phyloP scores from a whole-genome alignment of 2,888 invertebrate species.

The Lamellibrachia satsuma region DNA sequence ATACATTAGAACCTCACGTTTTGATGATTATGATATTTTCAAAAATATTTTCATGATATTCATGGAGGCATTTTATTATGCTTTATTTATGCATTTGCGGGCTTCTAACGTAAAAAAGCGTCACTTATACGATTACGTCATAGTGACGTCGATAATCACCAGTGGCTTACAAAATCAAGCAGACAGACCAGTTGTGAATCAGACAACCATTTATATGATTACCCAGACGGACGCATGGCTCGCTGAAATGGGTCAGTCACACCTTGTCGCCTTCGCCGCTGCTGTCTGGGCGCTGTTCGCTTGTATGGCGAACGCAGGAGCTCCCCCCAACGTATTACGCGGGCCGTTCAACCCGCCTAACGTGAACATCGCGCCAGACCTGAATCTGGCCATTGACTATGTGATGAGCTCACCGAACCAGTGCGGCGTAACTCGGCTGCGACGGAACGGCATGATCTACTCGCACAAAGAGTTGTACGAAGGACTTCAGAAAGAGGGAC shows the following conservation, averaged over 20 bases:
- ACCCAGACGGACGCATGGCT: not conserved
- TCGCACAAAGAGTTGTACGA: not conserved
- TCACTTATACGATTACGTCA: not conserved
- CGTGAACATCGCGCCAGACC: not conserved
- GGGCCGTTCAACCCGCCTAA: not conserved
- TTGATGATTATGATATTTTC: too few relatives aligned
- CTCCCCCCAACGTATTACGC: too few relatives aligned
- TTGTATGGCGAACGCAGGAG: not conserved
- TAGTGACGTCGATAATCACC: not conserved
- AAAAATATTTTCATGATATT: too few relatives aligned
- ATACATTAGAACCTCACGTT: too few relatives aligned
- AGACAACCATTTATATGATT: not conserved
- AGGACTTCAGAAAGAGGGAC: not conserved
- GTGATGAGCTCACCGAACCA: conserved; percentile 17
- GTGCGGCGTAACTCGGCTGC: not conserved
- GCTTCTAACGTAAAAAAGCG: not conserved
- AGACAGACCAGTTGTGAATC: not conserved
- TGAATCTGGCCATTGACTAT: not conserved
- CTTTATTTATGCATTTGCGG: too few relatives aligned
- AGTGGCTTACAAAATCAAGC: not conserved
- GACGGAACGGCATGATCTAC: not conserved
- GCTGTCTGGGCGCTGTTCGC: not conserved
- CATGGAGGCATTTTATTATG: too few relatives aligned
- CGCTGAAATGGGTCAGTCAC: not conserved
- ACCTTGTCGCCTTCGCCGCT: not conserved